phyloP scores from a whole-genome alignment of 2,113 vertebrate species.

The Cephalopholis sonnerati region DNA sequence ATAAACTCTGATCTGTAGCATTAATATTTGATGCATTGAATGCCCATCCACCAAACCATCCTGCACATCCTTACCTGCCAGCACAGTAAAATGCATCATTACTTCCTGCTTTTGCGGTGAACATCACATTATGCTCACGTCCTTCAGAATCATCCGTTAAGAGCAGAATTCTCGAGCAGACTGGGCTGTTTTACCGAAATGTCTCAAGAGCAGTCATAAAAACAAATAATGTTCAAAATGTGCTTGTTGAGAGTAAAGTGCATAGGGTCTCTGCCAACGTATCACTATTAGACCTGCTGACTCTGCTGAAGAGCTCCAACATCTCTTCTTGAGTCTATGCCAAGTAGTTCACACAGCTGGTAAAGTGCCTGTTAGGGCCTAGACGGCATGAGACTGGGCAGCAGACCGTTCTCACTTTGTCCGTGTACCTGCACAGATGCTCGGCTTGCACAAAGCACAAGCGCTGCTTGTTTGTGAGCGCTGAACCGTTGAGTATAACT shows the following conservation, averaged over 20 bases:
- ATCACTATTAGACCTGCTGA: not conserved
- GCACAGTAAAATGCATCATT: not conserved
- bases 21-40: too few species aligned
- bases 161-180: not conserved
- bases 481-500: not conserved
- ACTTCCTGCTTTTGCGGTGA: not conserved
- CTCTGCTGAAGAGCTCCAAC: not conserved
- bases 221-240: not conserved
- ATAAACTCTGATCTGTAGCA: too few species aligned
- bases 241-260: not conserved
- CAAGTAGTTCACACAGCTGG: constrained; percentile 16
- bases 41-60: too few species aligned
- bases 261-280: not conserved
- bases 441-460: not conserved
- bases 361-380: constrained; percentile 4
- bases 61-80: not conserved
- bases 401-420: not conserved
- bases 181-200: not conserved
- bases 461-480: too few species aligned
- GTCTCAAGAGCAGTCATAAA: not conserved
- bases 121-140: not conserved
- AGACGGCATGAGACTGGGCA: not conserved
- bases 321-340: not conserved
- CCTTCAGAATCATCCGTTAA: not conserved
- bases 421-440: not conserved